These are phyloP conservation scores for Morinoia aosen DNA, from an alignment of 2,888 invertebrate species.

Conservation along the genomic window DNA sequence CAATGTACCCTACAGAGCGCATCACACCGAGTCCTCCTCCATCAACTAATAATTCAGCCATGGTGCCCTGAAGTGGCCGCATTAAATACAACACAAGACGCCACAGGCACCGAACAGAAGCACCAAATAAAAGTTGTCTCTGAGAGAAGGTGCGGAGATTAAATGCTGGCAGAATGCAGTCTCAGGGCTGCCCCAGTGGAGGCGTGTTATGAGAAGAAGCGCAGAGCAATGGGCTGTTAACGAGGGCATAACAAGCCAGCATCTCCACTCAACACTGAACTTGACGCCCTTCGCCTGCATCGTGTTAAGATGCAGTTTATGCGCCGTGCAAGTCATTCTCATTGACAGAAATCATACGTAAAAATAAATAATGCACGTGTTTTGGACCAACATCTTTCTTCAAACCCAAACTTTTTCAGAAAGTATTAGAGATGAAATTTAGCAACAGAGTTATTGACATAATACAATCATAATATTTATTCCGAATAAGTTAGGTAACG, in stretches of 20 bases:
- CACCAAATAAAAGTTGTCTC: constrained; percentile 13
- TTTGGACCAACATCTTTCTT: not conserved
- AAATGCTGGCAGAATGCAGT: constrained; percentile 20
- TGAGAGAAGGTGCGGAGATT: not conserved
- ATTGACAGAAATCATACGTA: not conserved
- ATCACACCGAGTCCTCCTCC: not conserved
- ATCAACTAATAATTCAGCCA: not conserved
- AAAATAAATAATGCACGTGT: not conserved
- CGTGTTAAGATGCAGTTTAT: not conserved
- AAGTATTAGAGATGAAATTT: not conserved
- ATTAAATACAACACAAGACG: not conserved
- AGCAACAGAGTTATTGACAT: not conserved
- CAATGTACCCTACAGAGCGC: not conserved
- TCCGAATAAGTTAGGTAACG: not conserved
- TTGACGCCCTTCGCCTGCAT: not conserved
- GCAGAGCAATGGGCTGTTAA: not conserved
- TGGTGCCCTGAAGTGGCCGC: not conserved
- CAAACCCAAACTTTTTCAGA: not conserved
- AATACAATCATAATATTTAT: not conserved
- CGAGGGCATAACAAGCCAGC: constrained; percentile 23
- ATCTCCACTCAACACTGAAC: not conserved
- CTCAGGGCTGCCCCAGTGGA: constrained; percentile 15
- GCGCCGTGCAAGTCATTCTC: not conserved
- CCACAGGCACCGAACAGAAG: not conserved
- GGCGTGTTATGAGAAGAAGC: constrained; percentile 31